phyloP scores from a whole-genome alignment of 2,888 invertebrate genomes.

The Rutpela maculata region DNA sequence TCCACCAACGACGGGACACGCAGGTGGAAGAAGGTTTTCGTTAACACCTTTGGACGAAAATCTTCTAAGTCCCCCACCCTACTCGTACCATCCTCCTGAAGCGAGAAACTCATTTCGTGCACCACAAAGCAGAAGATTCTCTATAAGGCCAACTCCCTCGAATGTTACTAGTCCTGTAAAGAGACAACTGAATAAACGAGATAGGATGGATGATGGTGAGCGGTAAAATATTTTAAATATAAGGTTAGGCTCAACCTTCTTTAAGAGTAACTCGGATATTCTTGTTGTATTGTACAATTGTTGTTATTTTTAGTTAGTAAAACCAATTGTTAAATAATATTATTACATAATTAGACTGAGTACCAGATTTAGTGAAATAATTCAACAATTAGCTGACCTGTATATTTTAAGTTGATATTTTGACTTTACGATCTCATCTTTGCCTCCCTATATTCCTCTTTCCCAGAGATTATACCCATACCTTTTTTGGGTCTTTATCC shows the following conservation, averaged over 20 bases:
- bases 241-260: constrained; percentile 22
- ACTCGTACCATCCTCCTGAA: constrained; percentile 43
- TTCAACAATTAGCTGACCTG: background rate
- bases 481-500: no score
- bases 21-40: constrained; percentile 61
- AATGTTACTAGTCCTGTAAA: constrained; percentile 55
- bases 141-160: constrained; percentile 42
- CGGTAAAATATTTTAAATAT: background rate
- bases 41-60: constrained; percentile 64
- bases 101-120: constrained; percentile 46
- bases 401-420: no score
- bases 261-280: background rate
- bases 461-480: no score
- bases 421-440: no score
- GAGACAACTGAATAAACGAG: constrained; percentile 58
- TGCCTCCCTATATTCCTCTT: no score
- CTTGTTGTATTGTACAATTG: constrained; percentile 23
- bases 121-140: constrained; percentile 44
- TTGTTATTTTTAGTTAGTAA: constrained; percentile 1
- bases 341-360: constrained; percentile 20
- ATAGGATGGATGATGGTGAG: constrained; percentile 50
- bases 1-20: constrained; percentile 43
- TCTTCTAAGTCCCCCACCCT: constrained; percentile 54
- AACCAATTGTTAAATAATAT: background rate
- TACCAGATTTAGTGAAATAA: constrained; percentile 17